Evolutionary conservation across 2,113 vertebrate species (phyloP).

Genomic region (Daubentonia madagascariensis): DNA sequence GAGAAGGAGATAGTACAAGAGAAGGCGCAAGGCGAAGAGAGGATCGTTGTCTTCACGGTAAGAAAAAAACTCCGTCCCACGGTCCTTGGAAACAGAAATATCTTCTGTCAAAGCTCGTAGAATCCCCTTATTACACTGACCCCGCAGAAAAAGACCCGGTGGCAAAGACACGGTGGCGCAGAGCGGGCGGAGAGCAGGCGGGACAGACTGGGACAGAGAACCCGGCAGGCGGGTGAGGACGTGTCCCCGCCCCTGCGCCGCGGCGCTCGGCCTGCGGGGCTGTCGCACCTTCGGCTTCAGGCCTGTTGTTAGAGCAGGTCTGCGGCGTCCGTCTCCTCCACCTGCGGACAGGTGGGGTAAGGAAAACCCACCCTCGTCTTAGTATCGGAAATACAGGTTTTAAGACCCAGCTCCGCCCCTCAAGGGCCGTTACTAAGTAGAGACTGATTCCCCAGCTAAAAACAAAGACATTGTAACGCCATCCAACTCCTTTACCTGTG

Average conservation of each 20-base stretch:
- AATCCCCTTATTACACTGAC: background rate
- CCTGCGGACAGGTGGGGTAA: background rate
- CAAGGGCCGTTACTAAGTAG: background rate
- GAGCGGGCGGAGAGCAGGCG: background rate
- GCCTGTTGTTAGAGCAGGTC: background rate
- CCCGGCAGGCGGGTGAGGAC: rapidly evolving
- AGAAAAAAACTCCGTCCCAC: background rate
- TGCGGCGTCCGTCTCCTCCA: too few relatives aligned
- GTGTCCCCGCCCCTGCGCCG: background rate
- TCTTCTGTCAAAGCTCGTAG: too few relatives aligned
- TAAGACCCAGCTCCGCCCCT: background rate
- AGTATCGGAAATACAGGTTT: background rate
- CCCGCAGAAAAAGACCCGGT: background rate
- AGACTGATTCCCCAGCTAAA: background rate
- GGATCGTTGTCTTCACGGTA: background rate
- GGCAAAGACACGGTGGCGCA: too few relatives aligned
- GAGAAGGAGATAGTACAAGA: background rate
- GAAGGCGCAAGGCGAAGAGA: background rate
- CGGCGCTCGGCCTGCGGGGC: too few relatives aligned
- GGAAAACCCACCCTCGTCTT: background rate
- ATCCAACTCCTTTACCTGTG: background rate
- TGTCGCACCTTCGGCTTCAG: background rate
- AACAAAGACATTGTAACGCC: background rate
- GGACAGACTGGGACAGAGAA: background rate
- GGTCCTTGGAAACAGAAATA: background rate